A percentile compares a stretch with the other conserved stretches of the same genome.
phyloP scores from a whole-genome alignment of 2,797 vertebrate genomes.

The Gallinago stenura region DNA sequence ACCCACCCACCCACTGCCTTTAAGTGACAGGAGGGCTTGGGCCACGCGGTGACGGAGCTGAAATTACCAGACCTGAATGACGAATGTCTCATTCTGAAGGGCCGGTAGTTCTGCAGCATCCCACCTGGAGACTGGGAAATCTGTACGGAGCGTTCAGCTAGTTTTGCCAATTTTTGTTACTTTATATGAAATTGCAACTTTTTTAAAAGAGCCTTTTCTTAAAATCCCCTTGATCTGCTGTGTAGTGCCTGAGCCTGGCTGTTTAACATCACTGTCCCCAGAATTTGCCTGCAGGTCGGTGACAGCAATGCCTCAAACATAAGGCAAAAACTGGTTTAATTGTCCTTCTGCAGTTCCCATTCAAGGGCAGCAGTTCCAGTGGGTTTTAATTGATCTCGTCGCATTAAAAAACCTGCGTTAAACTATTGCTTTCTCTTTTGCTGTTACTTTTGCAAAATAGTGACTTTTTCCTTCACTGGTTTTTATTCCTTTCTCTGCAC shows the following conservation, averaged over 20 bases:
- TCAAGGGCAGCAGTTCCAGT: background rate
- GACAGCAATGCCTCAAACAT: background rate
- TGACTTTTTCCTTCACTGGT: background rate
- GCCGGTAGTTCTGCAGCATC: background rate
- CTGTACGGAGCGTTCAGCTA: background rate
- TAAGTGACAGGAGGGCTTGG: background rate
- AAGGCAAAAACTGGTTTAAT: background rate
- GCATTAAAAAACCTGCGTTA: background rate
- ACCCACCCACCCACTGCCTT: background rate
- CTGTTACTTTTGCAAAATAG: background rate
- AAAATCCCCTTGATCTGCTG: background rate
- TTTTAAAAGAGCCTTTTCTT: conserved; percentile 41
- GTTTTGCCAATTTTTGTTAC: conserved; percentile 44
- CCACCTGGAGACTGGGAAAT: background rate
- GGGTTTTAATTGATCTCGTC: background rate
- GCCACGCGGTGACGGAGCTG: background rate
- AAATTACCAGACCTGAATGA: conserved; percentile 38
- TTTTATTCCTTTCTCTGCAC: conserved; percentile 4
- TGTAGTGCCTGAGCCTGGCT: background rate
- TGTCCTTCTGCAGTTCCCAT: background rate
- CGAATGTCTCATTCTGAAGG: conserved; percentile 60
- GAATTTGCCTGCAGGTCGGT: background rate
- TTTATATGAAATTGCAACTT: background rate
- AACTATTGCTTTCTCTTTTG: background rate
- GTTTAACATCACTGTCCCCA: background rate